Evolutionary conservation across 2,888 invertebrate species (phyloP).

Genomic region (Scelioninae gen. 1): DNA sequence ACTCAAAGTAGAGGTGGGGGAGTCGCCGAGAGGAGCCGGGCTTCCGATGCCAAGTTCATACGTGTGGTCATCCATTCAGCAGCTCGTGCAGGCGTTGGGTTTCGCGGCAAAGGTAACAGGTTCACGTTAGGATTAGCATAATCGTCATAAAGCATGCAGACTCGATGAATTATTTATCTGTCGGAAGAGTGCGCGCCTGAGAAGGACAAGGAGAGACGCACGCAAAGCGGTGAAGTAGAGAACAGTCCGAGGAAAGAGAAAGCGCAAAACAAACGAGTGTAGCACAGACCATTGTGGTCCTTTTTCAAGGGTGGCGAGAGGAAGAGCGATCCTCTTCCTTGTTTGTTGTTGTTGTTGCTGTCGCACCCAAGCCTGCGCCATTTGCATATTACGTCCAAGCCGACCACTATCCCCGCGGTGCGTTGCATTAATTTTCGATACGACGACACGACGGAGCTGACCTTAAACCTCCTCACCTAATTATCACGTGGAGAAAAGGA

Average conservation of each 20-base stretch:
- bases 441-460: constrained; percentile 75
- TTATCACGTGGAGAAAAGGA: constrained; percentile 74
- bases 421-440: constrained; percentile 82
- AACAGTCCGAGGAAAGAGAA: constrained; percentile 66
- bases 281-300: constrained; percentile 69
- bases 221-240: constrained; percentile 65
- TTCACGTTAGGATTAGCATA: constrained; percentile 83
- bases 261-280: constrained; percentile 67
- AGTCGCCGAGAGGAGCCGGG: constrained; percentile 52
- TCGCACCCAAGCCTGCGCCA: constrained; percentile 76
- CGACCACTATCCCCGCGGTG: constrained; percentile 79
- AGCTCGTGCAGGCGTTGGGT: constrained; percentile 71
- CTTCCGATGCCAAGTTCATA: constrained; percentile 68
- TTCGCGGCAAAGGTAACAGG: constrained; percentile 80
- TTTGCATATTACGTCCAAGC: constrained; percentile 83
- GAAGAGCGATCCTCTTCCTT: constrained; percentile 75
- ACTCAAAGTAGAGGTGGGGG: no score
- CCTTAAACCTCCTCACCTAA: constrained; percentile 78
- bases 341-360: constrained; percentile 70
- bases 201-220: constrained; percentile 60
- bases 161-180: constrained; percentile 84
- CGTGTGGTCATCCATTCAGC: constrained; percentile 71
- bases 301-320: constrained; percentile 72
- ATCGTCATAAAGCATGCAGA: constrained; percentile 83
- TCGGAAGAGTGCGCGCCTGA: constrained; percentile 74